phyloP scores from a whole-genome alignment of 2,113 vertebrate genomes.

The Empidonax traillii region DNA sequence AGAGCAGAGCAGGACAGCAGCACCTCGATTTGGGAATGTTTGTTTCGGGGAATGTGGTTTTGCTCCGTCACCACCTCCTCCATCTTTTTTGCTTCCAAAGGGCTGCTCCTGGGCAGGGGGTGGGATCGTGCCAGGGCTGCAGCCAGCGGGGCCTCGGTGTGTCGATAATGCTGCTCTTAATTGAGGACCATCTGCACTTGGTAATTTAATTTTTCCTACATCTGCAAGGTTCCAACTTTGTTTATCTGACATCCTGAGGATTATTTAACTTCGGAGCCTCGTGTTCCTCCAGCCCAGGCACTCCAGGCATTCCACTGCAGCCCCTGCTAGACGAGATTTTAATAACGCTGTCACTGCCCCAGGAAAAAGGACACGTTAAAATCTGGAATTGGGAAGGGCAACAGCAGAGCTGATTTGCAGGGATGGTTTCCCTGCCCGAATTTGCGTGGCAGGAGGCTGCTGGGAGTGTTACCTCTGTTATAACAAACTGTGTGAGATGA shows the following conservation, averaged over 20 bases:
- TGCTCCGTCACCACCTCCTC: background rate
- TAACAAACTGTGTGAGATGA: background rate
- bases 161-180: background rate
- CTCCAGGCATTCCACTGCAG: background rate
- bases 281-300: background rate
- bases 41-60: accelerated
- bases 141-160: background rate
- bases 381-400: background rate
- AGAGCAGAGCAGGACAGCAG: background rate
- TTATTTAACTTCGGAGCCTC: background rate
- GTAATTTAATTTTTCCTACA: conserved; percentile 18
- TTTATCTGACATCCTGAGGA: background rate
- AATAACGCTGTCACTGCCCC: background rate
- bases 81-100: background rate
- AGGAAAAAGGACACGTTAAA: background rate
- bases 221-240: conserved; percentile 32
- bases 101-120: background rate
- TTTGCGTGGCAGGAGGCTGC: background rate
- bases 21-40: background rate
- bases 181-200: conserved; percentile 13
- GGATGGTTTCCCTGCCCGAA: background rate
- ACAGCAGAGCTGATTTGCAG: background rate
- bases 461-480: background rate
- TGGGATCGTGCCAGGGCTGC: background rate
- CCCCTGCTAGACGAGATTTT: background rate